A percentile compares a stretch with the other conserved stretches of the same genome.
These are phyloP conservation scores for Pseudochirops corinnae DNA, from an alignment of 2,797 vertebrate species.

Conservation along the genomic window DNA sequence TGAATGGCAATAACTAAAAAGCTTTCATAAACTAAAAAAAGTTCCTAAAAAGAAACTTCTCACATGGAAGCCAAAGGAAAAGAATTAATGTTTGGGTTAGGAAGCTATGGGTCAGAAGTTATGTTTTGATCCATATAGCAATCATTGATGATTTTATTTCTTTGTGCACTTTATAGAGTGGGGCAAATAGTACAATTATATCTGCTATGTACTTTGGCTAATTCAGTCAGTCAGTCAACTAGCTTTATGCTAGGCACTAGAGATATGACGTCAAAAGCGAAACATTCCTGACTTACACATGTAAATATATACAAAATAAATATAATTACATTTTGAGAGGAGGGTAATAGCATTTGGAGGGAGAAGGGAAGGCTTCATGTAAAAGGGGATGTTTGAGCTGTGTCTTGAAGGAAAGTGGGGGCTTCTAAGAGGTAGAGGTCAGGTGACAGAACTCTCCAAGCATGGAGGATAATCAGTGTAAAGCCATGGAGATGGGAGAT, in stretches of 20 bases:
- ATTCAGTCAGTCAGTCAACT: not conserved
- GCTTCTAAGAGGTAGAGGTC: not conserved
- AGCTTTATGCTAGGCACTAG: not conserved
- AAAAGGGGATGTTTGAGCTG: not conserved
- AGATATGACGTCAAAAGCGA: not conserved
- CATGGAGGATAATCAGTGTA: not conserved
- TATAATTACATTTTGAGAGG: not conserved
- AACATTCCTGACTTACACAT: not conserved
- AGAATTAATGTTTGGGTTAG: not conserved
- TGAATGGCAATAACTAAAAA: not conserved
- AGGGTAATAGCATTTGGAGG: not conserved
- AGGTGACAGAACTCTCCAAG: not conserved
- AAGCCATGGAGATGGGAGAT: not conserved
- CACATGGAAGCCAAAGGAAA: not conserved
- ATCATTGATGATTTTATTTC: not conserved
- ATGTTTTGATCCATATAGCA: not conserved
- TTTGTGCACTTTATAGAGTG: not conserved
- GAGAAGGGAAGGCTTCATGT: not conserved
- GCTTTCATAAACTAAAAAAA: too few species aligned
- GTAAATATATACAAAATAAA: not conserved
- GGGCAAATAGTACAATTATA: not conserved
- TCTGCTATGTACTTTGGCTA: not conserved
- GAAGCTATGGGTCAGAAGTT: not conserved
- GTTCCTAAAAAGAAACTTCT: not conserved
- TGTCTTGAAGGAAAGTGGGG: not conserved